Conservation (phyloP, 2,113 vertebrate genomes). For the Trinectes maculatus region DNA sequence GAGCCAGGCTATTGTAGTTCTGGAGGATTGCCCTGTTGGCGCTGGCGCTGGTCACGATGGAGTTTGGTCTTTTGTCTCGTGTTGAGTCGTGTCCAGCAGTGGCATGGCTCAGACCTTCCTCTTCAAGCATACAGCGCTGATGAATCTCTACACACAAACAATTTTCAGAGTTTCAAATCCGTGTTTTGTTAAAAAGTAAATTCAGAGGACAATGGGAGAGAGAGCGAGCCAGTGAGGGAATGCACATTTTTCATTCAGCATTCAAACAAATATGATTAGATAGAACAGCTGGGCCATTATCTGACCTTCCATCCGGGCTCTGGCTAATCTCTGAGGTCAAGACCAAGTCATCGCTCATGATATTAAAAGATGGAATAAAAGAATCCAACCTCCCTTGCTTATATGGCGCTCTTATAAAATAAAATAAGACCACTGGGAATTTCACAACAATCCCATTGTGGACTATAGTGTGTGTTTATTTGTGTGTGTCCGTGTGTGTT, state of each 20-base stretch:
- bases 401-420: constrained; percentile 3
- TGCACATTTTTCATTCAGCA: constrained; percentile 21
- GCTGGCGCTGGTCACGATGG: constrained; percentile 13
- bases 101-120: constrained; percentile 47
- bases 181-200: constrained; percentile 34
- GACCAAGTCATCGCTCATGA: constrained; percentile 61
- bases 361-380: constrained; percentile 55
- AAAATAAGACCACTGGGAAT: constrained; percentile 52
- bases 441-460: constrained; percentile 65
- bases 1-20: constrained; percentile 57
- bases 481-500: constrained; percentile 24
- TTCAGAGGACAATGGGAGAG: background rate
- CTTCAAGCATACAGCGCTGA: constrained; percentile 50
- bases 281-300: constrained; percentile 41
- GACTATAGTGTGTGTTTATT: constrained; percentile 46
- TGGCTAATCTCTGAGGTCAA: constrained; percentile 68
- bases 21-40: constrained; percentile 61
- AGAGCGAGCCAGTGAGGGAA: constrained; percentile 15
- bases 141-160: constrained; percentile 57
- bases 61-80: constrained; percentile 42
- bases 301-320: constrained; percentile 50
- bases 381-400: constrained; percentile 43
- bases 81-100: constrained; percentile 54
- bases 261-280: constrained; percentile 61
- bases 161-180: constrained; percentile 50